A percentile compares a stretch with the other conserved stretches of the same genome.
phyloP scores from a whole-genome alignment of 2,113 vertebrate species.

The Trichomycterus rosablanca region DNA sequence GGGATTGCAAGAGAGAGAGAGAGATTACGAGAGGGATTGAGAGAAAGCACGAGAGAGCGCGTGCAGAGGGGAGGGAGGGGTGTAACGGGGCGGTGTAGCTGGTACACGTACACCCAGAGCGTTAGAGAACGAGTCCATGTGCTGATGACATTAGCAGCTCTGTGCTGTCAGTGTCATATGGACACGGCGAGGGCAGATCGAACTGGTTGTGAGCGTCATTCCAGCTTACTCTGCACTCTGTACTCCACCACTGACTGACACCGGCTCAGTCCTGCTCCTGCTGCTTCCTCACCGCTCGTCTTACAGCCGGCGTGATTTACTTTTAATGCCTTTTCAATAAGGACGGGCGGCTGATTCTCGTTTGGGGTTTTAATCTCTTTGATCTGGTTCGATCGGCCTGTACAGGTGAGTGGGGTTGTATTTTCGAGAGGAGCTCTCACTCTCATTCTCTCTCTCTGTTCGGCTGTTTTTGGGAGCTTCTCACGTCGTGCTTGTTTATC shows the following conservation, averaged over 20 bases:
- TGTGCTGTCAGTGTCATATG: constrained; percentile 55
- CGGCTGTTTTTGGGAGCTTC: too few relatives aligned
- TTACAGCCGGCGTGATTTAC: background rate
- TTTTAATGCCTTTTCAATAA: too few relatives aligned
- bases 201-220: constrained; percentile 48
- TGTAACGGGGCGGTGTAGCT: too few relatives aligned
- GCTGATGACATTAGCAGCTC: constrained; percentile 53
- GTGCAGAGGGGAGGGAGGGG: background rate
- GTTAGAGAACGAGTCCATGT: constrained; percentile 51
- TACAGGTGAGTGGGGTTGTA: constrained; percentile 1
- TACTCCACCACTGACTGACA: constrained; percentile 18
- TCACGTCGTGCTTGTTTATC: too few relatives aligned
- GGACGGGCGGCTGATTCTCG: background rate
- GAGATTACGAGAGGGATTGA: constrained; percentile 1
- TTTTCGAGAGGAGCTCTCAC: too few relatives aligned
- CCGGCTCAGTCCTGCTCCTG: background rate
- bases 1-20: too few relatives aligned
- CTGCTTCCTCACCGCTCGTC: background rate
- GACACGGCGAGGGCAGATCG: constrained; percentile 44
- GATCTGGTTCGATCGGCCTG: background rate
- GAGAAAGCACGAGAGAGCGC: constrained; percentile 8
- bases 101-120: constrained; percentile 44
- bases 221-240: constrained; percentile 15
- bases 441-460: too few relatives aligned
- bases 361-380: constrained; percentile 5